Evolutionary conservation across 2,113 vertebrate species (phyloP).

Genomic region (Melospiza melodia): DNA sequence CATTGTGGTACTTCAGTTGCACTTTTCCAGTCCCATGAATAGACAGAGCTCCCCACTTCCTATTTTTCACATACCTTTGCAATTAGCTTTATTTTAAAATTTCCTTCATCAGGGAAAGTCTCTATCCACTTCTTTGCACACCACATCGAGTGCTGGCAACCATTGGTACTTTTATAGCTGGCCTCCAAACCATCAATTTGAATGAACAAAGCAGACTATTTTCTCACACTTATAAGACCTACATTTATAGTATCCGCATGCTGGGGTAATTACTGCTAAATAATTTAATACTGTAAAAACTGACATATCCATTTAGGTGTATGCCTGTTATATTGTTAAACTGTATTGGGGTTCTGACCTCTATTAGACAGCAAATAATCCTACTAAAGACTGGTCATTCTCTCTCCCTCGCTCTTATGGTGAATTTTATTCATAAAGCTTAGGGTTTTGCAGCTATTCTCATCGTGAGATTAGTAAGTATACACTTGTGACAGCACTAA

Average conservation of each 20-base stretch:
- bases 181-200: slow-evolving; percentile 66
- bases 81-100: slow-evolving; percentile 6
- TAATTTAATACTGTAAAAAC: slow-evolving; percentile 78
- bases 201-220: slow-evolving; percentile 73
- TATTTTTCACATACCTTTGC: neutral
- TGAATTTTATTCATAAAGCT: slow-evolving; percentile 61
- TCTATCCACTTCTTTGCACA: neutral
- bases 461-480: slow-evolving; percentile 43
- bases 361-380: slow-evolving; percentile 77
- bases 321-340: slow-evolving; percentile 74
- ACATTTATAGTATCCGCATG: slow-evolving; percentile 73
- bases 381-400: slow-evolving; percentile 71
- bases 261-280: slow-evolving; percentile 78
- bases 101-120: neutral
- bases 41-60: neutral
- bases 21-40: neutral
- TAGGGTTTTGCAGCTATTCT: slow-evolving; percentile 41
- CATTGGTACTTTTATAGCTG: slow-evolving; percentile 27
- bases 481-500: slow-evolving; percentile 50
- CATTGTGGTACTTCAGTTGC: neutral
- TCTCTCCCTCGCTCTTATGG: neutral
- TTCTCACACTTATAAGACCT: slow-evolving; percentile 64
- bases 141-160: neutral
- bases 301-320: slow-evolving; percentile 75
- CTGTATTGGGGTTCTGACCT: slow-evolving; percentile 74